phyloP scores from a whole-genome alignment of 1,140 invertebrate genomes.

The Drosophila gunungcola region DNA sequence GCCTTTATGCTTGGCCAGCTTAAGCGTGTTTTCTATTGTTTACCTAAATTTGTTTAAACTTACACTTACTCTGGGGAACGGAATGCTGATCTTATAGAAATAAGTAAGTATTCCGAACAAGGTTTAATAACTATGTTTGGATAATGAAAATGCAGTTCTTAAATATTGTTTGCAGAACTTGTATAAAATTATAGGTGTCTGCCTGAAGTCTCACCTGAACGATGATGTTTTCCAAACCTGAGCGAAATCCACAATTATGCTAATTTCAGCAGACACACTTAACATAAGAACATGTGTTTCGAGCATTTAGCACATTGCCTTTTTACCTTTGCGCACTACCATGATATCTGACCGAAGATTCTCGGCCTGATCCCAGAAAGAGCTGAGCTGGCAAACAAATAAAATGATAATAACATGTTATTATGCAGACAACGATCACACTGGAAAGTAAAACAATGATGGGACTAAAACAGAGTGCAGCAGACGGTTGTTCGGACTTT shows the following conservation, averaged over 20 bases:
- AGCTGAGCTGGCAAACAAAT: constrained; percentile 67
- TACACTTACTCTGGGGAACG: constrained; percentile 5
- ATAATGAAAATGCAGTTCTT: background rate
- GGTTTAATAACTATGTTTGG: background rate
- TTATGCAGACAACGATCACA: constrained; percentile 61
- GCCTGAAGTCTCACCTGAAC: background rate
- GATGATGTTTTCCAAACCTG: constrained; percentile 23
- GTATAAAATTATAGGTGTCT: constrained; percentile 1
- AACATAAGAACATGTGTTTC: constrained; percentile 55
- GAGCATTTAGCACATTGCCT: constrained; percentile 54
- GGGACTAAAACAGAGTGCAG: constrained; percentile 45
- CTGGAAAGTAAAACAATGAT: constrained; percentile 66
- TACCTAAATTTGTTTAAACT: constrained; percentile 26
- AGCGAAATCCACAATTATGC: constrained; percentile 51
- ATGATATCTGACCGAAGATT: constrained; percentile 17
- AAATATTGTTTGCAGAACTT: constrained; percentile 20
- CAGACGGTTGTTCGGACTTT: constrained; percentile 25
- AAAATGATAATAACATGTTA: constrained; percentile 80
- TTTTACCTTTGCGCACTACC: constrained; percentile 12
- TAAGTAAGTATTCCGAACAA: background rate
- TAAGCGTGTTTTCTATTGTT: constrained; percentile 52
- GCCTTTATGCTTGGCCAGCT: constrained; percentile 28
- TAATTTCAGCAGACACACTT: constrained; percentile 48
- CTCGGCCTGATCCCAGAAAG: constrained; percentile 20
- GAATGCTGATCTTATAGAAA: background rate